A percentile compares a stretch with the other conserved stretches of the same genome.
phyloP scores from a whole-genome alignment of 1,140 invertebrate species.

The silkworm (Bombyx mori) region ASM3026992v2 NC_085121.1:8859501-8860000 shows the following conservation, averaged over 20 bases:
- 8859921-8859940: slow-evolving; percentile 55
- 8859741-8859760: slow-evolving; percentile 77
- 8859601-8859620: slow-evolving; percentile 77
- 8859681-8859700: slow-evolving; percentile 81
- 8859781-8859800: slow-evolving; percentile 76
- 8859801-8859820: slow-evolving; percentile 80
- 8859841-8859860: slow-evolving; percentile 41
- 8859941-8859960: slow-evolving; percentile 41
- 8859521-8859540: slow-evolving; percentile 53
- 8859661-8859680: slow-evolving; percentile 79
- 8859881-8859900: slow-evolving; percentile 38
- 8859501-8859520: slow-evolving; percentile 57
- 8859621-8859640: slow-evolving; percentile 83
- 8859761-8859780: slow-evolving; percentile 73
- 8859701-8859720: slow-evolving; percentile 67
- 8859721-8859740: slow-evolving; percentile 56
- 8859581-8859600: slow-evolving; percentile 73
- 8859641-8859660: slow-evolving; percentile 84
- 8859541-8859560: slow-evolving; percentile 46
- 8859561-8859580: slow-evolving; percentile 60
- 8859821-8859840: slow-evolving; percentile 70
- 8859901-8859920: slow-evolving; percentile 57
- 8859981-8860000: slow-evolving; percentile 56
- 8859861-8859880: slow-evolving; percentile 28
- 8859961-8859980: slow-evolving; percentile 48